Conservation (phyloP, 1,140 invertebrate genomes). For the Monochamus saltuarius region DNA sequence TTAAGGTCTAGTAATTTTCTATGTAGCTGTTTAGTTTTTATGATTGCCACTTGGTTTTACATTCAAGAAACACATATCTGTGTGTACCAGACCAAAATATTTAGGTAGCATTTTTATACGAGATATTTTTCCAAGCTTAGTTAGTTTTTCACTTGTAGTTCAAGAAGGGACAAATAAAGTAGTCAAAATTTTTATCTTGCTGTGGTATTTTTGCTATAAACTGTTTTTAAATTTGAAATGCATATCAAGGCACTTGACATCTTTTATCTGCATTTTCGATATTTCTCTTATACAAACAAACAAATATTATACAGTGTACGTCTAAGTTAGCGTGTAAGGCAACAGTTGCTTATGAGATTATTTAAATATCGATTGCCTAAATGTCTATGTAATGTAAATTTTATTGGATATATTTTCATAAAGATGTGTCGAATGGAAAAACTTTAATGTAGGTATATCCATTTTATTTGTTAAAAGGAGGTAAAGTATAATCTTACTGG, state of each 20-base stretch:
- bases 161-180: constrained; percentile 32
- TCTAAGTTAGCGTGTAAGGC: constrained; percentile 9
- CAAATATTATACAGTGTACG: constrained; percentile 5
- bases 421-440: constrained; percentile 24
- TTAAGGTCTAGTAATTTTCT: not conserved
- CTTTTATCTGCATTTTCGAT: not conserved
- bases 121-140: constrained; percentile 44
- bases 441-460: constrained; percentile 10
- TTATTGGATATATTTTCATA: constrained; percentile 27
- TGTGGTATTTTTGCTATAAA: constrained; percentile 41
- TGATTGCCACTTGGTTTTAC: constrained; percentile 17
- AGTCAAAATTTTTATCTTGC: constrained; percentile 29
- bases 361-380: constrained; percentile 20
- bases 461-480: constrained; percentile 26
- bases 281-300: constrained; percentile 1
- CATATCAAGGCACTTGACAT: constrained; percentile 36
- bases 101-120: constrained; percentile 42
- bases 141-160: constrained; percentile 22
- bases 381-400: constrained; percentile 29
- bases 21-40: constrained; percentile 13
- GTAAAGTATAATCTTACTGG: constrained; percentile 32
- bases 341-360: constrained; percentile 25
- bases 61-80: constrained; percentile 40
- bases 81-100: constrained; percentile 44
- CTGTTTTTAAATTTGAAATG: constrained; percentile 29